Base-by-base conservation (phyloP, 92 coral and sea anemone genomes). In the Porites lobata region DNA sequence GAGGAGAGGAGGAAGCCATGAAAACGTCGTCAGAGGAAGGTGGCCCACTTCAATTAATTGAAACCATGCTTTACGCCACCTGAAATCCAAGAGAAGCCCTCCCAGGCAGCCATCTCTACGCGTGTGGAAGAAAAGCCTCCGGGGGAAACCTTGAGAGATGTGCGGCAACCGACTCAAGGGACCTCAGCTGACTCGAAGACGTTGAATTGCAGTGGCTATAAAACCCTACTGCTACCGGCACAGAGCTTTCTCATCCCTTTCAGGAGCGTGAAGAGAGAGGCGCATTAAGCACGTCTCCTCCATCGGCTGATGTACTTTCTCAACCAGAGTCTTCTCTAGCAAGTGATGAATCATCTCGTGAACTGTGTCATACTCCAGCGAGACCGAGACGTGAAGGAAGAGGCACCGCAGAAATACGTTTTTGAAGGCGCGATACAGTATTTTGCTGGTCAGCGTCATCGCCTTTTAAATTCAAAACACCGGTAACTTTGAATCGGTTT, bases 1-100 rank as follows among this genome's bases (percentile, higher is more conserved):
- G 84, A 83, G 84, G 84, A 88, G 78, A 88, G 65, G 52, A 81
- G 77, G 63, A 88, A 88, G 7, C 59, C 87, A 1, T 79, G 87
- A 15, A 15, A 38, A 51, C 65, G 78, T 2, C 82, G 79, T 9
- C 43, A 20, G 51, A 75, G 87, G 58, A 88, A 75, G 52, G 87
- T 81, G 80, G 87, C 81, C 59, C 81, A 87, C 63, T 54, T 86
- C 68, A 87, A 79, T 53, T 79, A 79, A 18, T n/a, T 70, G 73
- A 87, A 87, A 66, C 80, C 74, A 4, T 87, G 86, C 21, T 68
- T n/a, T 77, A 63, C 90, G 8, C 72, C 76, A 0, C 79, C 90
- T 2, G 47, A 24, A 29, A 51, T 50, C 83, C 83, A 75, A 10
- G 65, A 76, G 80, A 76, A 57, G 58, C 67, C 24, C 29, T 32